These are phyloP conservation scores for Gambusia holbrooki DNA, from an alignment of 2,113 vertebrate species.

Conservation along the genomic window DNA sequence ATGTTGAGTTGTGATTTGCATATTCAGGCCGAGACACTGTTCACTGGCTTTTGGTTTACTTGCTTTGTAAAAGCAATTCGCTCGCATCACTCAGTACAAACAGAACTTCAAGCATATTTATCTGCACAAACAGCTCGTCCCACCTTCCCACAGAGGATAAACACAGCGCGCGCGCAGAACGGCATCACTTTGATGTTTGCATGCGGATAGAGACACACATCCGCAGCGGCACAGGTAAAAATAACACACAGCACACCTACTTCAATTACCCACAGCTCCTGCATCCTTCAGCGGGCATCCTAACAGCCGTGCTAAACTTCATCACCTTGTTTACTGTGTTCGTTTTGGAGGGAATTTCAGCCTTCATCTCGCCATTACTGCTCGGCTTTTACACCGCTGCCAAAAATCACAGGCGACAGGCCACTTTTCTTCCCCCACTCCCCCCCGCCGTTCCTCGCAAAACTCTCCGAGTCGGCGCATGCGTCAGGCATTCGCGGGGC, in stretches of 20 bases:
- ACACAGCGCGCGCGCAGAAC: constrained; percentile 34
- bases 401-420: constrained; percentile 86
- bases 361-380: constrained; percentile 79
- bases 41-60: constrained; percentile 37
- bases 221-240: constrained; percentile 10
- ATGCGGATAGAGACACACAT: constrained; percentile 26
- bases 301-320: constrained; percentile 49
- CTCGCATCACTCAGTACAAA: constrained; percentile 47
- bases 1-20: constrained; percentile 25
- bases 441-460: constrained; percentile 55
- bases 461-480: not conserved
- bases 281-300: constrained; percentile 27
- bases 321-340: constrained; percentile 62
- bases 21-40: constrained; percentile 12
- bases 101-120: constrained; percentile 52
- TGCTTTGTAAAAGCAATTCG: constrained; percentile 40
- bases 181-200: constrained; percentile 17
- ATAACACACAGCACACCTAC: constrained; percentile 26
- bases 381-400: constrained; percentile 72
- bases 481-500: constrained; percentile 78
- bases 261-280: constrained; percentile 39
- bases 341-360: constrained; percentile 13
- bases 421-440: constrained; percentile 71
- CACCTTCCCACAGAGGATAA: constrained; percentile 29
- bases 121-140: constrained; percentile 51